These are phyloP conservation scores for Fulica atra DNA, from an alignment of 2,113 vertebrate species.

Conservation along the genomic window DNA sequence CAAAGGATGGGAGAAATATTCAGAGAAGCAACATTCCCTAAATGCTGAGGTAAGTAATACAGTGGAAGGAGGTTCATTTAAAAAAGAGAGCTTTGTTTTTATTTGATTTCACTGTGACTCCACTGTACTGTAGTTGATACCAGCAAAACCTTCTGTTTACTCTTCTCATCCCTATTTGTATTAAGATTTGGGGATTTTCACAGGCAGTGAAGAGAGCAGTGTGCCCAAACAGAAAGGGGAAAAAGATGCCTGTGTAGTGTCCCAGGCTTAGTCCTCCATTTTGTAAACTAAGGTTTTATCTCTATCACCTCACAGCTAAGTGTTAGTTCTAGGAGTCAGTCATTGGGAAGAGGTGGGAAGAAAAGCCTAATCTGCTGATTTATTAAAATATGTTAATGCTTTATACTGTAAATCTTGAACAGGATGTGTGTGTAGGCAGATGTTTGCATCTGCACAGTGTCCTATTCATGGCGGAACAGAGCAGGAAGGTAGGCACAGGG, in stretches of 20 bases:
- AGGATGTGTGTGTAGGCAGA: conserved; percentile 44
- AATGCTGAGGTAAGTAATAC: background rate
- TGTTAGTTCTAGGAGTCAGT: background rate
- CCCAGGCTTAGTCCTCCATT: background rate
- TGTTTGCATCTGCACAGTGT: conserved; percentile 25
- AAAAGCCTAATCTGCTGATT: background rate
- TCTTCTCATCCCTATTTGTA: background rate
- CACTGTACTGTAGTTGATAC: background rate
- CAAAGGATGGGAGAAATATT: background rate
- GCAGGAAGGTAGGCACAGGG: background rate
- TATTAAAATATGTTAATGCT: conserved; percentile 31
- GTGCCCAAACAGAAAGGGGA: background rate
- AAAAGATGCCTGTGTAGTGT: background rate
- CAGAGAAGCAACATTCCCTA: background rate
- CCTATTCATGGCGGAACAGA: background rate
- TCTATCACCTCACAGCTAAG: background rate
- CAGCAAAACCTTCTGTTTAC: background rate
- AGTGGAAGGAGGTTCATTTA: background rate
- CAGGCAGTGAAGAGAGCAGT: background rate
- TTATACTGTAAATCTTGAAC: background rate
- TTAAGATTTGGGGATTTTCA: background rate
- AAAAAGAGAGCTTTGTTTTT: background rate
- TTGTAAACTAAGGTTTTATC: background rate
- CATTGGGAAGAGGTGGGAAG: background rate
- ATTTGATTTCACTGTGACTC: background rate